Base-by-base conservation (phyloP, 1,140 invertebrate species). In the Drosophila hydei region DNA sequence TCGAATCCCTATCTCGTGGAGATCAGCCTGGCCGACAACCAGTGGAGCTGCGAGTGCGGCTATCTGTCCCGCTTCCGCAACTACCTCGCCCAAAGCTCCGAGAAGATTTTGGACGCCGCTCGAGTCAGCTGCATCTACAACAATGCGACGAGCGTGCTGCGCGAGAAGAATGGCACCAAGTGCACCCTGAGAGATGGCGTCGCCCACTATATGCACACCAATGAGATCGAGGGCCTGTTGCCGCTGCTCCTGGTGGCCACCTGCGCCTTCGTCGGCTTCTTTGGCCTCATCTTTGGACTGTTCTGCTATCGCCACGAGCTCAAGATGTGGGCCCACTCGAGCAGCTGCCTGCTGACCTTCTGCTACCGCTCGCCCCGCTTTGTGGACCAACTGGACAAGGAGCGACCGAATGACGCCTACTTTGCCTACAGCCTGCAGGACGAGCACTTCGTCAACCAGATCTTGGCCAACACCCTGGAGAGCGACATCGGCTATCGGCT, bases 391-490 rank as follows among this genome's bases (percentile, higher is more conserved):
- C 94, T 96, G 78, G 96, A 97, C 85, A 95, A 96, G 80, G 96
- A 97, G 92, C 94, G 96, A 75, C 93, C 97, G 25, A 97, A 97
- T 90, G 97, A 98, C 91, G 97, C 97, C 9, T 98, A 97, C 91
- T 95, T 98, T 40, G 96, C 96, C 45, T 98, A 98, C 92, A 97
- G 96, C 78, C 94, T 96, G 23, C 96, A 98, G 91, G 97, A 98
- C 91, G 96, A 97, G 90, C 94, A 95, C 27, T 98, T 97, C 92
- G 96, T 98, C 4, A 95, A 95, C 74, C 95, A 97, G 85, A 96
- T 97, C 72, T 92, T 98, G 74, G 96, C 96, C 25, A 95, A 95
- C 4, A 95, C 96, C 6, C 93, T 98, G 25, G 97, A 98, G 92
- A 94, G 93, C n/a, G 94, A 95, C 75, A 94, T 94, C 11, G 94